Evolutionary conservation across 2,797 vertebrate genomes (phyloP), one percentile per base, ranked within the genome.

Genomic region (Hoplostethus mediterraneus): DNA sequence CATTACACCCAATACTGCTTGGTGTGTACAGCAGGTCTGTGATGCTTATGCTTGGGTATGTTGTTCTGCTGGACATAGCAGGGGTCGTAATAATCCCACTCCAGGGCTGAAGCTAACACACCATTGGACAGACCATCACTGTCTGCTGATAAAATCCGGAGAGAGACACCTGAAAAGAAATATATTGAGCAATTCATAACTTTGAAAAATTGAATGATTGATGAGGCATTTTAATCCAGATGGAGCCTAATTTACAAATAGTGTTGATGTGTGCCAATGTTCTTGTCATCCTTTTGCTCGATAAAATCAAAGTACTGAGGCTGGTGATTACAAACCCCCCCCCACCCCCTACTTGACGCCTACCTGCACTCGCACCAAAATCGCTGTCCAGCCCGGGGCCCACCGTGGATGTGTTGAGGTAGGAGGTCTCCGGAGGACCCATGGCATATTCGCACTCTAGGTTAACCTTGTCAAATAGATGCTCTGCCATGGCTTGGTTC

Each of bases 291-390:
- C 4, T 33, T 33, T 33, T 33, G 7, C 38, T 9, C 10, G 3
- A 44, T 45, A 45, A 54, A 54, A 13, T 14, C 12, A 54, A 31
- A 30, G 10, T 3, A 36, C 1, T n/a, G 54, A 13, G 25, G 36
- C 30, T 8, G 28, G 28, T 28, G 28, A 28, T 28, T 28, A 21
- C 21, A 28, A 28, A 1, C 28, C 28, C 28, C 28, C 28, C 28
- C 21, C 21, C 21, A 21, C 21, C 36, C 6, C 36, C 36, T 38
- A 40, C 38, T 13, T 7, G 14, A 52, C 16, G 10, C 59, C 2
- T 71, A 94, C 96, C 95, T 89, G 95, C 96, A 71, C 96, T 96
- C 51, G 95, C 95, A 44, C 96, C 95, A 11, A 96, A 96, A 87
- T 96, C 95, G 12, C 95, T 95, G 89, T 96, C 95, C 28, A 96